Evolutionary conservation across 2,888 invertebrate species (phyloP).

Genomic region (Troides aeacus): DNA sequence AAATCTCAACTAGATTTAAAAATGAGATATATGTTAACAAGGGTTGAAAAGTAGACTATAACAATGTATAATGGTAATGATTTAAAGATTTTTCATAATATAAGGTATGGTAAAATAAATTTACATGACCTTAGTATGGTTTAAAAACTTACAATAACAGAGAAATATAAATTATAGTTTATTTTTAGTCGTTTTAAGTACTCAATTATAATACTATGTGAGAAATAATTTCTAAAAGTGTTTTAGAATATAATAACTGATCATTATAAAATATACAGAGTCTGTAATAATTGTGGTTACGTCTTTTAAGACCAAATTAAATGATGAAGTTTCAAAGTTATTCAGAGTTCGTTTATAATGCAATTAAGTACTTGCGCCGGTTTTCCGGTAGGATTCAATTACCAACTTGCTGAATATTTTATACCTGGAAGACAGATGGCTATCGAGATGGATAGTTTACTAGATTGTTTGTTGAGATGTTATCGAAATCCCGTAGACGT

Average conservation of each 20-base stretch:
- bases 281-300: conserved; percentile 42
- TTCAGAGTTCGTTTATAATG: conserved; percentile 58
- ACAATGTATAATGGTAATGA: no score
- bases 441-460: conserved; percentile 26
- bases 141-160: no score
- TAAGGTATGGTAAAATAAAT: no score
- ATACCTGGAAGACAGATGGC: conserved; percentile 41
- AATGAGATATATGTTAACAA: no score
- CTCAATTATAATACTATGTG: no score
- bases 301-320: conserved; percentile 57
- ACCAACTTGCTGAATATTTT: conserved; percentile 55
- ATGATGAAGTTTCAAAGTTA: conserved; percentile 61
- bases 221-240: background rate
- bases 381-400: conserved; percentile 59
- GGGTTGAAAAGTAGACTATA: no score
- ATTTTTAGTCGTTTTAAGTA: no score
- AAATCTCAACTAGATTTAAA: no score
- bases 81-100: no score
- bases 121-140: no score
- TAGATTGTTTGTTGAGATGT: background rate
- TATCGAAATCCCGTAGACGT: conserved; percentile 9
- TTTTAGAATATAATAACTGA: background rate
- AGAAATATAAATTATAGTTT: no score
- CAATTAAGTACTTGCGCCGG: conserved; percentile 59
- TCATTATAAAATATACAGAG: background rate